Evolutionary conservation across 2,797 vertebrate genomes (phyloP), one percentile per base, ranked within the genome.

Genomic region (Furcifer pardalis): DNA sequence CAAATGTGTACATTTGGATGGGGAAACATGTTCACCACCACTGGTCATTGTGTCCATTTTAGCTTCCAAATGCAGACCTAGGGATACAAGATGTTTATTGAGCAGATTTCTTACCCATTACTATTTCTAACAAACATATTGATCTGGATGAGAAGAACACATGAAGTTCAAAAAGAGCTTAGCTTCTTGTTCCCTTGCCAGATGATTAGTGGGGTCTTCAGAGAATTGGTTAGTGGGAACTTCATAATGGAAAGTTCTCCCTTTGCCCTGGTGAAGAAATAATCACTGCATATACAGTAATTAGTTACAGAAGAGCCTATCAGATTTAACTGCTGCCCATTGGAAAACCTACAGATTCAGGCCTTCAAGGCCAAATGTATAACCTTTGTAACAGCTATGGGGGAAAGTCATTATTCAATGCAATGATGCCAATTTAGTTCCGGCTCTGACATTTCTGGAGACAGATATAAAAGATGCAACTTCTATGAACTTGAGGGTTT

Each of bases 291-390:
- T 44, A 71, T 83, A 84, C 75, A 72, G 15, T 49, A 15, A 17
- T 82, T 85, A 86, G 49, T 85, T 85, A 85, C 1, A 86, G 19
- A 86, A 56, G 56, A 79, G 40, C 5, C 84, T 79, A 81, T 21
- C 1, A n/a, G 23, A 84, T 89, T n/a, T 88, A 87, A 86, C 63
- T 3, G 46, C 25, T 83, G 35, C 25, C 37, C 75, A 23, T 40
- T 35, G 90, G 82, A 93, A 92, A 84, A 79, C 40, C 19, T 89
- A 49, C 78, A 88, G 46, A 79, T 86, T 82, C 79, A 77, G 77
- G 79, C 72, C 35, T 27, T 89, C 27, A 65, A 2, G 60, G 76
- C 46, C 73, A 91, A 91, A 78, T 0, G 9, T 52, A 30, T 68
- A 91, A 72, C 82, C 79, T 81, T 73, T 82, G 1, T 46, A 87